Base-by-base conservation (phyloP, 1,140 invertebrate genomes). In the Protaetia brevitarsis region DNA sequence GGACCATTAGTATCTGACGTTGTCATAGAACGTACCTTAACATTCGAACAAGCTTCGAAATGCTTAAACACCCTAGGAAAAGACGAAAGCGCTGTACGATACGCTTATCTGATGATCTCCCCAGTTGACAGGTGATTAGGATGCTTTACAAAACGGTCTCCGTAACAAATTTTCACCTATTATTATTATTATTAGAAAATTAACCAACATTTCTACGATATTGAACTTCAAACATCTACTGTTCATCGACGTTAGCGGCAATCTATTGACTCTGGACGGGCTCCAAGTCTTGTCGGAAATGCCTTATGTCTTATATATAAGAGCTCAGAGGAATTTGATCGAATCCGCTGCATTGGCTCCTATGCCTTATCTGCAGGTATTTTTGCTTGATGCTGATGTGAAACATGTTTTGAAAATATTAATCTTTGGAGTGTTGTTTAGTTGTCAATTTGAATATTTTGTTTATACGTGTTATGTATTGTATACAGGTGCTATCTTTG, bases 281-380 rank as follows among this genome's bases (percentile, higher is more conserved):
- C 64, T 85, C 8, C 79, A 84, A 75, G 76, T 76, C 5, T 63
- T 84, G 6, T 74, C 78, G 0, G 72, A 78, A 30, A 73, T 85
- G 68, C 82, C 82, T 0, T 83, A 77, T 70, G 69, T 84, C 10
- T 69, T 84, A 2, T 72, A 82, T 10, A 76, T 85, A 21, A 82
- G 82, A 31, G 83, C 81, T 0, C 80, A 83, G 60, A 75, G 79
- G 28, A 85, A 85, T 65, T 56, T 71, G 23, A 65, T 84, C 3
- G 68, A 77, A 16, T 82, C 81, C 0, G 80, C 77, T 5, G 76
- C 72, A 11, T 74, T 85, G 31, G 77, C 78, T 6, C 75, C 69
- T 41, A 82, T 82, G 77, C 79, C 79, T 61, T 85, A 83, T 65
- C 73, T 85, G 31, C 84, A 85, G 80, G 80, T 82, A 56, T 63